These are phyloP conservation scores for Syritta pipiens DNA, from an alignment of 2,888 invertebrate genomes.

Conservation along the genomic window DNA sequence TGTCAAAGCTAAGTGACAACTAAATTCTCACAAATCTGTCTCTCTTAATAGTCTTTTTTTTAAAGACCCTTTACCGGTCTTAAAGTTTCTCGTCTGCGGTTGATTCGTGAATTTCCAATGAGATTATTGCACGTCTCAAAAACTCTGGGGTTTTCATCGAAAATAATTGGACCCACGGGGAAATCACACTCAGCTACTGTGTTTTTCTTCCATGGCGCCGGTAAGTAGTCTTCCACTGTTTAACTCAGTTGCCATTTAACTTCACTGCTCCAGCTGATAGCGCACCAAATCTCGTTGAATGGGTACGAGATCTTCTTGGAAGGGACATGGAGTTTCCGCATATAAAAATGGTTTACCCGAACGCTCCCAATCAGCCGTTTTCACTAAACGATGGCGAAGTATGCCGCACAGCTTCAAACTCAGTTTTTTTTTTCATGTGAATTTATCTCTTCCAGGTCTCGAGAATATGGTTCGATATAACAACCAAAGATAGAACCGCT, in stretches of 20 bases:
- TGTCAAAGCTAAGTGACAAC: no score
- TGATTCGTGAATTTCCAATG: no score
- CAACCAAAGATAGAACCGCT: conserved; percentile 83
- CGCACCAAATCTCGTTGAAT: conserved; percentile 82
- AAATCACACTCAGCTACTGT: conserved; percentile 82
- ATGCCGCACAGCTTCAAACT: no score
- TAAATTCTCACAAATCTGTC: no score
- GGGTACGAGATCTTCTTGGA: conserved; percentile 82
- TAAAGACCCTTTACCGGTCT: no score
- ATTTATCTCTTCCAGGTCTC: conserved; percentile 74
- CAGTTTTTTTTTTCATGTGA: no score
- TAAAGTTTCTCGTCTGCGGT: no score
- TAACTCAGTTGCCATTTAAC: background rate
- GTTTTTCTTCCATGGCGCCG: conserved; percentile 86
- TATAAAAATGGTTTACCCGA: conserved; percentile 88
- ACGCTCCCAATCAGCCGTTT: conserved; percentile 88
- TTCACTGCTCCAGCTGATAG: conserved; percentile 81
- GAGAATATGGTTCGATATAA: conserved; percentile 92
- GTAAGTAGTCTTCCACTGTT: conserved; percentile 79
- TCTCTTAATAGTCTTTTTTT: no score
- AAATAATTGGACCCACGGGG: no score
- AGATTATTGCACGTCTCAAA: no score
- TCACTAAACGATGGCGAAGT: conserved; percentile 75
- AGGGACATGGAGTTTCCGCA: conserved; percentile 84
- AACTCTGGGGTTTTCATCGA: no score